These are phyloP conservation scores for Lepilemur septentrionalis DNA, from an alignment of 2,797 vertebrate genomes.

Conservation along the genomic window DNA sequence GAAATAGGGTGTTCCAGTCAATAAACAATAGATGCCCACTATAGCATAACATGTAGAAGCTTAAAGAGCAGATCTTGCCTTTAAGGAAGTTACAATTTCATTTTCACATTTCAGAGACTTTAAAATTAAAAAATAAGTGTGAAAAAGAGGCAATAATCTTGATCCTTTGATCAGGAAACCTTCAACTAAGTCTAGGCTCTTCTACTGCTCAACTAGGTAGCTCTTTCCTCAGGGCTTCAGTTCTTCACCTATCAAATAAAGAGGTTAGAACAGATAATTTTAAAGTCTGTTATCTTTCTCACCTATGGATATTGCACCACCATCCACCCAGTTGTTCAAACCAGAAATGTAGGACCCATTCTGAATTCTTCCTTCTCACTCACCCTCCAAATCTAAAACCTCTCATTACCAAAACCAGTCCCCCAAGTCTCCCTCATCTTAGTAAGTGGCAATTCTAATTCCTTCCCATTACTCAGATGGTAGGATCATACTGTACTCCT, in stretches of 20 bases:
- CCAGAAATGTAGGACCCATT: neutral
- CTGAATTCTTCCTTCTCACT: slow-evolving; percentile 10
- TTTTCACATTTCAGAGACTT: neutral
- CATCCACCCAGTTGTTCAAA: neutral
- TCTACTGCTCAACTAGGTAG: neutral
- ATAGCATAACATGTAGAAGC: neutral
- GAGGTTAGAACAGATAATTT: neutral
- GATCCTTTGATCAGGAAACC: neutral
- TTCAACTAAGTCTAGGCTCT: neutral
- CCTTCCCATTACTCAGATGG: neutral
- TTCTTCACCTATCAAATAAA: neutral
- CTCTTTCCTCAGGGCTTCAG: neutral
- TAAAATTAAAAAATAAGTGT: neutral
- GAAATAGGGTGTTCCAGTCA: neutral
- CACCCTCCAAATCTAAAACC: neutral
- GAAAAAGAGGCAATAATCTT: neutral
- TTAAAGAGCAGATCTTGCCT: neutral
- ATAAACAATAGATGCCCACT: neutral
- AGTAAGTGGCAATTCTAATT: neutral
- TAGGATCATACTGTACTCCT: neutral
- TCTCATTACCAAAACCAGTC: neutral
- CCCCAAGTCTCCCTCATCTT: neutral
- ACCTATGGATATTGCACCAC: neutral
- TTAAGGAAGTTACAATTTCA: neutral
- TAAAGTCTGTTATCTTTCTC: neutral